These are phyloP conservation scores for Crotalus tigris DNA, from an alignment of 2,113 vertebrate genomes.

Conservation along the genomic window DNA sequence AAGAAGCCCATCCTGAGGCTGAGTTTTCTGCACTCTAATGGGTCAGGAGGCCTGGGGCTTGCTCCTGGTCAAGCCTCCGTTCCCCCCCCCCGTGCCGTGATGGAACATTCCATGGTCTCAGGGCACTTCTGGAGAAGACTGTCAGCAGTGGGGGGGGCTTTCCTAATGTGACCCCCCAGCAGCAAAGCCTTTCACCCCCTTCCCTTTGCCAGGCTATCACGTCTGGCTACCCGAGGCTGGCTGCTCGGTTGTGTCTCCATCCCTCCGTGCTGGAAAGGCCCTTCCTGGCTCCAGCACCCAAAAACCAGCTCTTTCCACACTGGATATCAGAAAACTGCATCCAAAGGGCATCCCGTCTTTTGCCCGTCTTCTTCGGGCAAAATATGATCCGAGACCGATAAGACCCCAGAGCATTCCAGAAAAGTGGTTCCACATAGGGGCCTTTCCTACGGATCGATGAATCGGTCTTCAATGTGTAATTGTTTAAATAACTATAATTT, in stretches of 20 bases:
- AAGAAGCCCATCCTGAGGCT: not conserved
- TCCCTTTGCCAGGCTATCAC: not conserved
- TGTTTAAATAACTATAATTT: not conserved
- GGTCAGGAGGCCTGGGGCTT: not conserved
- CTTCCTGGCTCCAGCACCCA: not conserved
- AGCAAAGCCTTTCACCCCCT: not conserved
- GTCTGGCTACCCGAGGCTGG: not conserved
- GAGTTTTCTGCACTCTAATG: not conserved
- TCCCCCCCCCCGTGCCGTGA: not conserved
- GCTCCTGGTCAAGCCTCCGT: not conserved
- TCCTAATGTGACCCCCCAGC: not conserved
- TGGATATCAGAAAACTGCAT: not conserved
- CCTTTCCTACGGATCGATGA: not conserved
- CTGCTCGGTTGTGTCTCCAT: not conserved
- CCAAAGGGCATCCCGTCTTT: not conserved
- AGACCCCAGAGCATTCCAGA: not conserved
- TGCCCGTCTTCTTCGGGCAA: not conserved
- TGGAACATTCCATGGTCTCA: not conserved
- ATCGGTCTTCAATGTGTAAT: not conserved
- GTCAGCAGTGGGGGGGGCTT: not conserved
- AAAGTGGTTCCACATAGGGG: not conserved
- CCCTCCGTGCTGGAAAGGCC: not conserved
- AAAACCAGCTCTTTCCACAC: not conserved
- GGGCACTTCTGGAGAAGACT: not conserved
- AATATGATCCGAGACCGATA: not conserved